Evolutionary conservation across 2,113 vertebrate genomes (phyloP), one percentile per base, ranked within the genome.

Genomic region (Megaleporinus macrocephalus): DNA sequence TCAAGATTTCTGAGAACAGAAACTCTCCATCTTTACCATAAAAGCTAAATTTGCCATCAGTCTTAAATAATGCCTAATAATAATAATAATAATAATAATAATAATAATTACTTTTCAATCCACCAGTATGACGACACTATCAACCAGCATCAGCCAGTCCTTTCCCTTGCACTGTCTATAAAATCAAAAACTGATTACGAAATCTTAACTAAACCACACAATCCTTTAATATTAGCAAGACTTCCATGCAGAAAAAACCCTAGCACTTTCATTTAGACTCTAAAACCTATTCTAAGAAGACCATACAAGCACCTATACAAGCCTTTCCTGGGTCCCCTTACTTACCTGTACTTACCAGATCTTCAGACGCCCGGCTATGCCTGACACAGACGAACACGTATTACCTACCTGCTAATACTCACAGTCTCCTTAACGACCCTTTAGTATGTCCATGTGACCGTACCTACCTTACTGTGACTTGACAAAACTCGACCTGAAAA

Each of bases 351-450:
- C 91, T 92, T 82, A 92, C 91, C 91, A 85, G 24, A 2, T 87
- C 89, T 87, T 91, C 79, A 81, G 51, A 79, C 10, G 83, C 85
- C 88, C 89, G 81, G 68, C 36, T 83, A 24, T 83, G 41, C 68
- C 85, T 57, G 15, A 88, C 84, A 90, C 89, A 82, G 85, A 94
- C 92, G 92, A 83, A 93, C 91, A 93, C 57, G 78, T 79, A 94
- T 27, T 86, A 94, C 94, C 88, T 84, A 94, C 94, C 94, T 86
- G 89, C 36, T 3, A 22, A 86, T 95, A 94, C 94, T 95, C 89
- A 94, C 91, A 66, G 59, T 76, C 36, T 92, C 91, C 91, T 71
- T 0, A 36, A 47, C 9, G 87, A 79, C 87, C 78, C 78, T 13
- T 24, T 73, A 70, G 65, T 26, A 33, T 44, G 65, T 59, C 86